Base-by-base conservation (phyloP, 2,113 vertebrate genomes). In the Procavia capensis region DNA sequence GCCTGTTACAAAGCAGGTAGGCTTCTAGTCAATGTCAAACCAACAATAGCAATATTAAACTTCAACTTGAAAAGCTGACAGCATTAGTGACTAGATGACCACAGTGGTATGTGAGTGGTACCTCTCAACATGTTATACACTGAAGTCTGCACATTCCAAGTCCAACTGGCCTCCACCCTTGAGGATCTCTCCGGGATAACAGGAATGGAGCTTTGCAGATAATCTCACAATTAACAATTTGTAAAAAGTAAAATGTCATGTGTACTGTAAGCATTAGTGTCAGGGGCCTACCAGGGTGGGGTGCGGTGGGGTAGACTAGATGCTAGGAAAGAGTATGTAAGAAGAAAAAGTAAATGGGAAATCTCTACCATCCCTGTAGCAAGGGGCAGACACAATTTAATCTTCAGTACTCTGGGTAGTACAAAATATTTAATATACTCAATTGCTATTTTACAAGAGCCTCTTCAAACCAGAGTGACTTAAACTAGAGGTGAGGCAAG, bases 1-100 rank as follows among this genome's bases (percentile, higher is more conserved):
- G 4, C 64, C 88, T 27, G 5, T 7, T 0, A 17, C n/a, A 57
- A 9, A 66, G 2, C 0, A 50, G 10, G n/a, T 0, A 25, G 45
- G 31, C 22, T 11, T 20, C 41, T 45, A 14, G 3, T 57, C n/a
- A 24, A 1, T 2, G 22, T 34, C 36, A 14, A 14, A 39, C 27
- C 2, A 14, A 16, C 16, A 20, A 25, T 1, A 70, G 76, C 6
- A 70, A 59, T 1, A 0, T 22, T 27, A 17, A 19, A 14, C 61
- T 74, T 61, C 22, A 2, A 13, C 0, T 50, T 34, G 80, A 45
- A 9, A 47, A 41, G 43, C 54, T 9, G 2, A 54, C 0, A 20
- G 25, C 9, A 13, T 43, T 3, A 57, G 20, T 6, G 11, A 27
- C 50, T 36, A 61, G 41, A 22, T 4, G 47, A 43, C 19, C 66